Evolutionary conservation across 2,797 vertebrate species (phyloP).

Genomic region (Gymnoscopelus braueri): DNA sequence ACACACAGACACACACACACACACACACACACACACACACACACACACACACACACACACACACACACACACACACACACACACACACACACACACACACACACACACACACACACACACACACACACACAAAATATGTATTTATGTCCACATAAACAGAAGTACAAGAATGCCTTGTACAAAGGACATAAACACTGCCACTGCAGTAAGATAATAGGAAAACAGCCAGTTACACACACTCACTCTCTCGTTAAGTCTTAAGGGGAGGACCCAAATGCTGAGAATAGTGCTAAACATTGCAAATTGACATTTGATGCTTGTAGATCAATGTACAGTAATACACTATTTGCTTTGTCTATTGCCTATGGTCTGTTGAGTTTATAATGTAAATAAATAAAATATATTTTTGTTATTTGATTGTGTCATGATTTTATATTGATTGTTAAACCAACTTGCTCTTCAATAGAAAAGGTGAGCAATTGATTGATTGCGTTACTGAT

Average conservation of each 20-base stretch:
- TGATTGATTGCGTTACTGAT: too few relatives aligned
- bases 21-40: too few relatives aligned
- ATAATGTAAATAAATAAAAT: conserved; percentile 59
- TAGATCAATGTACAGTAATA: conserved; percentile 63
- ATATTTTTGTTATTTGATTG: conserved; percentile 17
- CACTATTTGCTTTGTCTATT: conserved; percentile 64
- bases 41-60: background rate
- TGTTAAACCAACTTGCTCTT: too few relatives aligned
- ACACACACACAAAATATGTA: background rate
- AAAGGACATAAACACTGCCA: background rate
- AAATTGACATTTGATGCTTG: conserved; percentile 7
- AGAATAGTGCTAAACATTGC: conserved; percentile 5
- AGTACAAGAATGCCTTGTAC: too few relatives aligned
- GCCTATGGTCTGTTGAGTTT: conserved; percentile 16
- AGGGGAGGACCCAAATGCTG: background rate
- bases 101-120: background rate
- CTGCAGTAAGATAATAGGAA: background rate
- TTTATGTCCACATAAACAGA: too few relatives aligned
- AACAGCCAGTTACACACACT: background rate
- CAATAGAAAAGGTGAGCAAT: too few relatives aligned
- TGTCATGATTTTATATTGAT: background rate
- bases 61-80: background rate
- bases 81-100: too few relatives aligned
- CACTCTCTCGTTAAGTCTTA: background rate
- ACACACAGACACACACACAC: background rate